Evolutionary conservation across 37 sponge, comb jelly and placozoan species (phyloP).

Genomic region (Ianthella basta): DNA sequence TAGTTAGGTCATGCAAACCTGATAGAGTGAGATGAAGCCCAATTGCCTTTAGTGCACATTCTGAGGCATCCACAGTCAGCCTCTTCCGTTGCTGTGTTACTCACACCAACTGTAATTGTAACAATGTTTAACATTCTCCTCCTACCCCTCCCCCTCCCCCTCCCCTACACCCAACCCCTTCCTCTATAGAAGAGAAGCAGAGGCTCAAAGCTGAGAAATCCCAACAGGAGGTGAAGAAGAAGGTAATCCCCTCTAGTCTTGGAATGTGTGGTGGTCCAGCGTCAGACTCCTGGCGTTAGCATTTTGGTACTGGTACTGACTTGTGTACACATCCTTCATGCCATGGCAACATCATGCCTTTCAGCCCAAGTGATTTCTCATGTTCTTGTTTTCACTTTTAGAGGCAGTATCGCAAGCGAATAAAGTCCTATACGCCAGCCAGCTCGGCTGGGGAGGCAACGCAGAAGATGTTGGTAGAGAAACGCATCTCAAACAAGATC

Average conservation of each 20-base stretch:
- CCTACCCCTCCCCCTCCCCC: too few species aligned
- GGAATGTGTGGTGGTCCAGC: background rate
- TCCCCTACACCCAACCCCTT: background rate
- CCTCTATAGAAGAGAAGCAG: background rate
- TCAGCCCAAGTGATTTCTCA: too few species aligned
- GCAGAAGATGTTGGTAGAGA: slow-evolving; percentile 94
- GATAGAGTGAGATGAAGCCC: too few species aligned
- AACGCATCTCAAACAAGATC: slow-evolving; percentile 89
- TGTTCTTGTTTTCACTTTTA: slow-evolving; percentile 21
- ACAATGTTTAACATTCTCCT: too few species aligned
- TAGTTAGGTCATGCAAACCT: too few species aligned
- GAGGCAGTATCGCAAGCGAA: slow-evolving; percentile 44
- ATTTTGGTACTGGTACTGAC: background rate
- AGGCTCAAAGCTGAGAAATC: background rate
- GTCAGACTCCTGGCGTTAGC: background rate
- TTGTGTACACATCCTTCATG: too few species aligned
- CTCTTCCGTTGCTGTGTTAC: too few species aligned
- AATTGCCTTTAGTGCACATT: too few species aligned
- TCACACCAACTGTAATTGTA: too few species aligned
- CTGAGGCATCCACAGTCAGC: too few species aligned
- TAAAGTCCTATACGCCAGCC: slow-evolving; percentile 24
- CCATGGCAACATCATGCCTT: too few species aligned
- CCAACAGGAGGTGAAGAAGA: slow-evolving; percentile 23
- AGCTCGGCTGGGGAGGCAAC: slow-evolving; percentile 93
- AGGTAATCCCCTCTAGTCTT: background rate